Percentiles rank a stretch among this genome's conserved stretches.
Conservation (phyloP, 37 sponge, comb jelly and placozoan species). For the Diacarnus erythraeanus region DNA sequence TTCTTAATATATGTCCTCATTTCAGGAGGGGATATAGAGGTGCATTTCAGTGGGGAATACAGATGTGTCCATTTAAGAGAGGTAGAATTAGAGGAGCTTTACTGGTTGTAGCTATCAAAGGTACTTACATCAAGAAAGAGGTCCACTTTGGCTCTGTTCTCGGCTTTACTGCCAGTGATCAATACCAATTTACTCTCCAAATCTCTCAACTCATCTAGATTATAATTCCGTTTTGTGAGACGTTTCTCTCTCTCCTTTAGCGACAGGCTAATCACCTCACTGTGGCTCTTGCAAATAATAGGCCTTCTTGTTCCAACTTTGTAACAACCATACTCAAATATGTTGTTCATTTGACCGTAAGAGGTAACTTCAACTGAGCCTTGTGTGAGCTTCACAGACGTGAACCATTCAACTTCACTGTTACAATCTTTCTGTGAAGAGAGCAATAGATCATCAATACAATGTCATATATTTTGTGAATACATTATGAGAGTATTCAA, state of each 20-base stretch:
- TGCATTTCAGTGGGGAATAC: too few species aligned
- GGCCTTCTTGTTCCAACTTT: constrained; percentile 6
- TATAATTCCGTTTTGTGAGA: constrained; percentile 33
- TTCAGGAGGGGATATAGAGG: too few species aligned
- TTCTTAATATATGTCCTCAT: too few species aligned
- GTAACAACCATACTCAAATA: constrained; percentile 54
- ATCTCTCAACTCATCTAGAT: constrained; percentile 70
- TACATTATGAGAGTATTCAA: too few species aligned
- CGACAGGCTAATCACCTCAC: constrained; percentile 38
- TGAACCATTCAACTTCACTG: constrained; percentile 62
- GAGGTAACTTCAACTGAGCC: constrained; percentile 68
- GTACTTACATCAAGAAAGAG: constrained; percentile 58
- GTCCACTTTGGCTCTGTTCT: constrained; percentile 56
- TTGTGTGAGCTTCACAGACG: constrained; percentile 65
- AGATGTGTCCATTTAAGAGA: too few species aligned
- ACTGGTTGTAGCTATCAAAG: too few species aligned
- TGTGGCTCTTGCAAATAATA: constrained; percentile 4
- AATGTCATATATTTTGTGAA: too few species aligned
- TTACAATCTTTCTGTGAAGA: constrained; percentile 48
- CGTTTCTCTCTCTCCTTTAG: constrained; percentile 15
- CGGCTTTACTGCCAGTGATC: constrained; percentile 67
- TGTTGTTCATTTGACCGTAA: constrained; percentile 65
- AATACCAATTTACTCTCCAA: constrained; percentile 81
- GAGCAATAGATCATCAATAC: too few species aligned
- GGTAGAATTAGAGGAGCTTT: too few species aligned